These are phyloP conservation scores for Neopelma chrysocephalum DNA, from an alignment of 2,797 vertebrate genomes.

Conservation along the genomic window DNA sequence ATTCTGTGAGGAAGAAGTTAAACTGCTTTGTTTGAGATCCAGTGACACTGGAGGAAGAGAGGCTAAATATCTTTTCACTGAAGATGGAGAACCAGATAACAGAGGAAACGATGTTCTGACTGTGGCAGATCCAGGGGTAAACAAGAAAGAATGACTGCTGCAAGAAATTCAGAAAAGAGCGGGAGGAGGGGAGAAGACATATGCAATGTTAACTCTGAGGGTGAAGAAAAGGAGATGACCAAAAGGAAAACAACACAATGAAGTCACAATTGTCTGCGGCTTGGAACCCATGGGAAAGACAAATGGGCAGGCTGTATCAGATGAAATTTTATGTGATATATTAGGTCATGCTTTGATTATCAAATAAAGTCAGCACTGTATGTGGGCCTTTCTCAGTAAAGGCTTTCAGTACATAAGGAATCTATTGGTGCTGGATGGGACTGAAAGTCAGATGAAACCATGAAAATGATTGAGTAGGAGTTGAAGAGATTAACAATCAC, in stretches of 20 bases:
- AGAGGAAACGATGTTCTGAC: not conserved
- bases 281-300: not conserved
- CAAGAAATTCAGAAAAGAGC: not conserved
- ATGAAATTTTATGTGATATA: not conserved
- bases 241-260: not conserved
- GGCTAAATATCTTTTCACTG: not conserved
- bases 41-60: not conserved
- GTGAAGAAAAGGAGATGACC: not conserved
- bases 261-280: not conserved
- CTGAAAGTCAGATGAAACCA: constrained; percentile 15
- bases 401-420: not conserved
- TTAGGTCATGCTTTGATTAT: not conserved
- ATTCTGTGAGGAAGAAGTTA: not conserved
- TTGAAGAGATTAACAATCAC: not conserved
- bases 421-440: not conserved
- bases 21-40: accelerated
- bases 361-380: not conserved
- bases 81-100: not conserved
- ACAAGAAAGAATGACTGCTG: not conserved
- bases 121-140: not conserved
- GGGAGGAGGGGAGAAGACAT: not conserved
- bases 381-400: not conserved
- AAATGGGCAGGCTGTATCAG: not conserved
- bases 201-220: not conserved
- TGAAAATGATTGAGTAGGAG: constrained; percentile 34